Conservation (phyloP, 2,113 vertebrate genomes). For the Apteryx owenii region DNA sequence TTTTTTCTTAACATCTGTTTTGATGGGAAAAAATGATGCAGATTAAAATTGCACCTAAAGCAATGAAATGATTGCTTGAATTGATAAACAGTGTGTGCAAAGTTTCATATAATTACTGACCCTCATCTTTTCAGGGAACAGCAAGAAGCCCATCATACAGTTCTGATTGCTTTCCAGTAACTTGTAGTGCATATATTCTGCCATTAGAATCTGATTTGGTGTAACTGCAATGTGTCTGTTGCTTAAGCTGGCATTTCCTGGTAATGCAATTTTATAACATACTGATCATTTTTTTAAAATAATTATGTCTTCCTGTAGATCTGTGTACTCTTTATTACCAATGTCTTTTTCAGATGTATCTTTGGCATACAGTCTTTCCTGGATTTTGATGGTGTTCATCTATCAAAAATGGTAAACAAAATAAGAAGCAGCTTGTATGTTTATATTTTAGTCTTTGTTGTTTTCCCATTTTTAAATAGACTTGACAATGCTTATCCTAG, state of each 20-base stretch:
- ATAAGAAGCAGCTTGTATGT: background rate
- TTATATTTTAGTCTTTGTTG: background rate
- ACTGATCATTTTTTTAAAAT: background rate
- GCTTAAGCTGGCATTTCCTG: background rate
- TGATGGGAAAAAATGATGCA: background rate
- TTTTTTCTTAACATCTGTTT: background rate
- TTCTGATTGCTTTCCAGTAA: background rate
- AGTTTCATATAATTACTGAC: background rate
- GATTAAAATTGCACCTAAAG: constrained; percentile 30
- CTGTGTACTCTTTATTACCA: background rate
- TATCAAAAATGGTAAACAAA: background rate
- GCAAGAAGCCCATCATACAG: background rate
- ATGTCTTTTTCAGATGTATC: background rate
- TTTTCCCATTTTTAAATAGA: background rate
- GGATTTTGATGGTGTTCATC: background rate
- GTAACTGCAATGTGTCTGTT: background rate
- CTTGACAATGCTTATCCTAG: background rate
- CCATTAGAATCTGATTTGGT: background rate
- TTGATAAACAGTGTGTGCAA: background rate
- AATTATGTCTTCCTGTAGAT: background rate
- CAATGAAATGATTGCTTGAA: background rate
- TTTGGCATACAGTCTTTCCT: constrained; percentile 6
- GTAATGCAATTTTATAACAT: background rate
- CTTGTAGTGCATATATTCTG: background rate
- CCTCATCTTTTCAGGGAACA: background rate